phyloP scores from a whole-genome alignment of 2,888 invertebrate genomes.

The Spilosoma lubricipeda region DNA sequence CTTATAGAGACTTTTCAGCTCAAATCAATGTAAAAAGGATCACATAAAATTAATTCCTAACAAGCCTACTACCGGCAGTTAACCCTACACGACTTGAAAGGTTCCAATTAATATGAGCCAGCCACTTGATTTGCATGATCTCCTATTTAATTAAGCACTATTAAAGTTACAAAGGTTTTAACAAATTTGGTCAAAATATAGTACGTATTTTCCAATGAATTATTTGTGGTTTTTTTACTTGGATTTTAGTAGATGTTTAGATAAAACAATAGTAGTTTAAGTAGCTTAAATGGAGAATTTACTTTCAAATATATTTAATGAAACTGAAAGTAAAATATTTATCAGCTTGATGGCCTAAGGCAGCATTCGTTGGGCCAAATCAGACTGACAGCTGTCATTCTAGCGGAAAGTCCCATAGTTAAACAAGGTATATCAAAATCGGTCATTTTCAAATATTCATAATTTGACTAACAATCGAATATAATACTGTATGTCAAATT shows the following conservation, averaged over 20 bases:
- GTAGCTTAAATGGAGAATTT: too few species aligned
- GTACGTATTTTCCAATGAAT: conserved; percentile 18
- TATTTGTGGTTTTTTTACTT: conserved; percentile 33
- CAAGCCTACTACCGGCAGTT: neutral
- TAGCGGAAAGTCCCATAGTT: too few species aligned
- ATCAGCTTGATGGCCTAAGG: neutral
- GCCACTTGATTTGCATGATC: conserved; percentile 39
- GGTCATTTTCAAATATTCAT: too few species aligned
- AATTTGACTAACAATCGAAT: too few species aligned
- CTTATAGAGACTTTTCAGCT: conserved; percentile 38
- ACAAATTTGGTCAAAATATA: conserved; percentile 20
- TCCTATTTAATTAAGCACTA: conserved; percentile 32
- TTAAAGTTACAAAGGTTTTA: conserved; percentile 28
- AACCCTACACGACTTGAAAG: conserved; percentile 22
- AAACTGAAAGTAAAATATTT: too few species aligned
- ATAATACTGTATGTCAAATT: too few species aligned
- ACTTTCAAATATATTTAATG: too few species aligned
- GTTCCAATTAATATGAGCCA: conserved; percentile 39
- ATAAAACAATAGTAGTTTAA: neutral
- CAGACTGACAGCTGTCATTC: too few species aligned
- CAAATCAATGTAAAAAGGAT: conserved; percentile 35
- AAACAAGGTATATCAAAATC: neutral
- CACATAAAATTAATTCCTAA: conserved; percentile 38
- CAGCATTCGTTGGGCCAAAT: neutral
- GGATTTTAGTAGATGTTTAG: neutral